Evolutionary conservation across 1,140 invertebrate species (phyloP), one percentile per base, ranked within the genome.

Genomic region (Meloidogyne exigua): DNA sequence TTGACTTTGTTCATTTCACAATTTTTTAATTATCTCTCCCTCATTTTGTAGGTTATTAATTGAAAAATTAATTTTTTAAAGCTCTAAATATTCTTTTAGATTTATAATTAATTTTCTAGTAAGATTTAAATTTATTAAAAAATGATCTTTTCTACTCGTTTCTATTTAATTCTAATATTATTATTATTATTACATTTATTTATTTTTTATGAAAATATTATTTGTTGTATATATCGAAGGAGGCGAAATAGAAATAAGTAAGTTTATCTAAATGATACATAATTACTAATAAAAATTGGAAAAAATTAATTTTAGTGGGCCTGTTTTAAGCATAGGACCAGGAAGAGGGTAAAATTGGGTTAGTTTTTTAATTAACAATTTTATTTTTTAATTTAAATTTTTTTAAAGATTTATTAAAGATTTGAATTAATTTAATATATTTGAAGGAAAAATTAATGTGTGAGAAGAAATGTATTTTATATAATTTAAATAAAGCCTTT

Each of bases 251-350:
- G 28, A 32, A 32, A 28, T 67, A 25, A 28, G 36, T 32, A 32
- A 32, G 15, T 39, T 39, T 32, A 67, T 32, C 10, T 26, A 67
- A 32, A 18, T 26, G n/a, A 66, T 13, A 15, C 1, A 15, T 28
- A n/a, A n/a, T n/a, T n/a, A n/a, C n/a, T n/a, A 36, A 32, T 28
- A 21, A 18, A 26, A 67, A 67, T 39, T 36, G n/a, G 4, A 7
- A 21, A n/a, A 7, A 67, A 21, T 26, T 28, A 67, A 67, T 39
- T 39, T 39, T 21, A 67, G 36, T 32, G 36, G 26, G 10, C 36
- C 36, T 67, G 36, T 98, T 88, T 32, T 67, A 21, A 28, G n/a
- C 11, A 26, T 57, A 57, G 49, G 49, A n/a, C 49, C 49, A 57
- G 49, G 49, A 57, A 57, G 49, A n/a, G 49, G 36, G 4, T 39